Evolutionary conservation across 2,797 vertebrate genomes (phyloP), one percentile per base, ranked within the genome.

Genomic region (Gymnoscopelus microlampas): DNA sequence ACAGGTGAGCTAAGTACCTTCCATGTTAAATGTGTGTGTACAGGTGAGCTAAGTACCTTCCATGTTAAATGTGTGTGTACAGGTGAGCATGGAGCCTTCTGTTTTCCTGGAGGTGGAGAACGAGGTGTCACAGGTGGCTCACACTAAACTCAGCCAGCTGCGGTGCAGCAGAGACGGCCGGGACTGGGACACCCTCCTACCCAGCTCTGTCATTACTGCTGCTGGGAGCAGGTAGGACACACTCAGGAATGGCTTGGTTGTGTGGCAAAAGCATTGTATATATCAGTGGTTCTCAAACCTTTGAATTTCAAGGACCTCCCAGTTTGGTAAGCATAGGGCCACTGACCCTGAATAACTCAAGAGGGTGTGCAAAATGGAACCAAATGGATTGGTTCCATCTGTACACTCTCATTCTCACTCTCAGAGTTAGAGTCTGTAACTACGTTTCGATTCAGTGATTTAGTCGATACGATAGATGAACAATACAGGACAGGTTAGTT

Each of bases 51-150:
- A 10, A 39, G 35, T 39, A 8, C 35, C 35, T 39, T 39, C 49
- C 13, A 47, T 10, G 67, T 24, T 53, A 55, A 19, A 19, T 63
- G 15, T 70, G 9, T 63, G 53, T 39, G 64, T 86, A 50, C 67
- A 98, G 97, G 88, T 98, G 81, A 96, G 96, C 91, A 94, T 94
- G 59, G 97, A 99, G 73, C 96, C 97, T 0, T 93, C 96, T 0
- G 94, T 98, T 85, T 96, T 96, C 78, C 91, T 99, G 73, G 97
- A 98, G 89, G 96, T 98, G 87, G 98, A 98, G 88, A 99, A 98
- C 61, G 98, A 98, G 71, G 93, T 96, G 71, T 95, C 94, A 0
- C 32, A 92, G 0, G 95, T 95, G 0, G 95, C 94, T 0, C 95
- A 97, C 7, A 94, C 95, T 0, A 96, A 94, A 84, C 83, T 98